Base-by-base conservation (phyloP, 2,888 invertebrate species). In the Drosophila mayaguana region DNA sequence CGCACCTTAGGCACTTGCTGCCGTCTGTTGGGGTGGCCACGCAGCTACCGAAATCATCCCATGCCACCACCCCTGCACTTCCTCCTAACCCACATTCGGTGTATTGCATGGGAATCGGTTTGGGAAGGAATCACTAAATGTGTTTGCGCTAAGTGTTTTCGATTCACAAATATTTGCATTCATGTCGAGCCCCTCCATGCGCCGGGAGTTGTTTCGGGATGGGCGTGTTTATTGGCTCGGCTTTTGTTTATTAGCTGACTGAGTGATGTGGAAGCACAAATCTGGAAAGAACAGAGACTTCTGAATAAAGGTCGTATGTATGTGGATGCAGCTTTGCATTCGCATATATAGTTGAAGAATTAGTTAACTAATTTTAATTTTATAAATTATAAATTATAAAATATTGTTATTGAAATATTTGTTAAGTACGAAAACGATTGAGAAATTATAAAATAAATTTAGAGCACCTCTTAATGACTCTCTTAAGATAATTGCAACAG, bases 101-200 rank as follows among this genome's bases (percentile, higher is more conserved):
- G 70, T 51, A 66, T 64, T 72, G 78, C 78, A 45, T 72, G 63
- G 56, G 74, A 73, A 76, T 80, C 68, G 60, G 70, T 40, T 50
- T 46, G 62, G 25, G 22, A 55, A 45, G 74, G 80, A 91, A 90
- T 91, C 83, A 78, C 72, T 75, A 78, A 66, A 84, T 83, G 80
- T 88, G 84, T 90, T 86, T 89, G 80, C 80, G 69, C 78, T 80
- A 86, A 88, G 81, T 88, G 81, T 78, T 89, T 89, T 89, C 78
- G 76, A 81, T 90, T 84, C 81, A 81, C 82, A 91, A 91, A 91
- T 91, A 91, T 91, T 91, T 89, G 90, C 89, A 86, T 90, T 83
- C 78, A 78, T 75, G 51, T 45, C 67, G 63, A 56, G 63, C 62
- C 48, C 62, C 60, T 50, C 42, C 48, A 54, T 61, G 32, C 36